Base-by-base conservation (phyloP, 1,140 invertebrate genomes). In the Bombus waltoni region DNA sequence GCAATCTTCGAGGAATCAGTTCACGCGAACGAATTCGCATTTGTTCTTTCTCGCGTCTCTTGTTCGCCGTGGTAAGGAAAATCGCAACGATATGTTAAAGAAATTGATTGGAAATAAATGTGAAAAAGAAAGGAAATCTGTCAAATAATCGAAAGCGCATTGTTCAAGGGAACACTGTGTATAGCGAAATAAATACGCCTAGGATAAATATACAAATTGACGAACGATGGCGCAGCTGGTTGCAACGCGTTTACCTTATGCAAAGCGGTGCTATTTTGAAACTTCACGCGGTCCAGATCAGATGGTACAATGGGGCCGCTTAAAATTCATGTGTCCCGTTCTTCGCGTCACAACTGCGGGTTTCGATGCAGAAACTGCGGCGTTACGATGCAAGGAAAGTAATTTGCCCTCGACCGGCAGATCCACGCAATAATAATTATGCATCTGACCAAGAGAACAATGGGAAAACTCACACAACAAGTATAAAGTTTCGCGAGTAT, bases 401-500 rank as follows among this genome's bases (percentile, higher is more conserved):
- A 89, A 89, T 86, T 89, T 89, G 73, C 9, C 77, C n/a, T 66
- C 79, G 68, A 66, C 40, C 47, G 65, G 87, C 83, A 83, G 87
- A 86, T 86, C 88, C 87, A 65, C 87, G 42, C 62, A 81, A 84
- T 89, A 89, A 89, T 89, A 89, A 53, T 89, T 89, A 89, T 81
- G 71, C 84, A 44, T 75, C 70, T 85, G 85, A 87, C 77, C 84
- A 72, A 47, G 79, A 22, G 32, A 18, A 76, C 57, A 74, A 78
- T 47, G 75, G 68, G 47, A 62, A 70, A 88, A 83, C 75, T 89
- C 75, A 62, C 44, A 85, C 78, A 62, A 81, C 42, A 8, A 57
- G 65, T 59, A 57, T 28, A 28, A 83, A 70, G 8, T 78, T 78
- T 28, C 40, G 25, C 57, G 53, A 47, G 47, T 47, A 79, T 32